phyloP scores from a whole-genome alignment of 2,888 invertebrate genomes.

The Lissocephala sabroskyi region DNA sequence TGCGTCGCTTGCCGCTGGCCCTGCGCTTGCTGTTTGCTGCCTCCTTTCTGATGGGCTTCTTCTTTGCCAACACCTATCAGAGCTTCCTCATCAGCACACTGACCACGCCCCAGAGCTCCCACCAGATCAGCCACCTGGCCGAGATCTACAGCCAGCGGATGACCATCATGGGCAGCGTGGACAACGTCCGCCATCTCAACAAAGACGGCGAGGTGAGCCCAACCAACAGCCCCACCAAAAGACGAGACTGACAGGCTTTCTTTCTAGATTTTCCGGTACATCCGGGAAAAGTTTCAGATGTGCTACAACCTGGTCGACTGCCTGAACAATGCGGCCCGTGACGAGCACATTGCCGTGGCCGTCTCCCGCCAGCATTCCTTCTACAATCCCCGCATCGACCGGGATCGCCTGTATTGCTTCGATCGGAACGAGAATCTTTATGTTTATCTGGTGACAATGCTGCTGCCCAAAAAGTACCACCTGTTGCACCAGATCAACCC shows the following conservation, averaged over 20 bases:
- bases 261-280: constrained; percentile 60
- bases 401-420: constrained; percentile 68
- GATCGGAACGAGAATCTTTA: constrained; percentile 67
- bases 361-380: constrained; percentile 67
- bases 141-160: constrained; percentile 58
- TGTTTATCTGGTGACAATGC: constrained; percentile 67
- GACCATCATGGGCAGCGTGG: constrained; percentile 64
- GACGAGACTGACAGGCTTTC: too few species aligned
- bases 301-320: constrained; percentile 69
- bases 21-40: constrained; percentile 40
- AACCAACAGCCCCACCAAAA: too few species aligned
- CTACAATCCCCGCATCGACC: constrained; percentile 66
- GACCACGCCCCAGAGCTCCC: constrained; percentile 62
- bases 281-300: constrained; percentile 65
- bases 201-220: constrained; percentile 64
- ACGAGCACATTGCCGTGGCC: constrained; percentile 60
- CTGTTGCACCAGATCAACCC: constrained; percentile 68
- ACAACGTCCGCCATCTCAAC: constrained; percentile 61
- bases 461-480: constrained; percentile 68
- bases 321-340: constrained; percentile 48
- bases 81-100: constrained; percentile 68
- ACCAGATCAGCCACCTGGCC: constrained; percentile 57
- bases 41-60: constrained; percentile 50
- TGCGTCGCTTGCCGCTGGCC: constrained; percentile 25
- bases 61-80: constrained; percentile 68